These are phyloP conservation scores for Xestia sexstrigata DNA, from an alignment of 2,888 invertebrate genomes.

Conservation along the genomic window DNA sequence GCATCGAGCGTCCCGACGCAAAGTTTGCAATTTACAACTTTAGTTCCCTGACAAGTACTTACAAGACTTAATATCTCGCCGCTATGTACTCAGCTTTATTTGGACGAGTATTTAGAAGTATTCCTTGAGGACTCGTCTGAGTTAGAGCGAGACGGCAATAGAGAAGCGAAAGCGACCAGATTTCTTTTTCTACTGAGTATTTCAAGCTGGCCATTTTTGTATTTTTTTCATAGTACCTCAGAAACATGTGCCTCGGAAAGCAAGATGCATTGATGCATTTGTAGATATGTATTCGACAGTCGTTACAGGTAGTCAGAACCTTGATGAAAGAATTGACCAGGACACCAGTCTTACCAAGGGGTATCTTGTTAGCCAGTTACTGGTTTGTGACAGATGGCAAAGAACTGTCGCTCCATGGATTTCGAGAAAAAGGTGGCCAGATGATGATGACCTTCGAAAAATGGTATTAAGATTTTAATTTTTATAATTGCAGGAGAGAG, in stretches of 20 bases:
- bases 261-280: not conserved
- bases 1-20: conserved; percentile 60
- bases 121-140: conserved; percentile 57
- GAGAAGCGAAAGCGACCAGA: not conserved
- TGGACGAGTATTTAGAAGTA: conserved; percentile 73
- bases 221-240: not conserved
- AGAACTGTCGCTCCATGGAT: not conserved
- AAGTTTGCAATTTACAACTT: conserved; percentile 73
- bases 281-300: not conserved
- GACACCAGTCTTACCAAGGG: not conserved
- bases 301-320: not conserved
- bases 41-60: conserved; percentile 71
- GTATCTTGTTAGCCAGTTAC: not conserved
- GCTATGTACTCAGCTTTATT: conserved; percentile 74
- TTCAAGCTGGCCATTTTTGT: not conserved
- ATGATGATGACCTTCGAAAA: not conserved
- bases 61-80: conserved; percentile 67
- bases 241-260: not conserved
- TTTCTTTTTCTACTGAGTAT: not conserved
- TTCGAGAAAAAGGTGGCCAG: not conserved
- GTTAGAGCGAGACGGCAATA: conserved; percentile 11
- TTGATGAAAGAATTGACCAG: not conserved
- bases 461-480: not conserved
- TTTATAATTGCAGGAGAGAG: not conserved
- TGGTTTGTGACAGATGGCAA: not conserved